Evolutionary conservation across 2,888 invertebrate genomes (phyloP).

Genomic region (Itoplectis maculator): DNA sequence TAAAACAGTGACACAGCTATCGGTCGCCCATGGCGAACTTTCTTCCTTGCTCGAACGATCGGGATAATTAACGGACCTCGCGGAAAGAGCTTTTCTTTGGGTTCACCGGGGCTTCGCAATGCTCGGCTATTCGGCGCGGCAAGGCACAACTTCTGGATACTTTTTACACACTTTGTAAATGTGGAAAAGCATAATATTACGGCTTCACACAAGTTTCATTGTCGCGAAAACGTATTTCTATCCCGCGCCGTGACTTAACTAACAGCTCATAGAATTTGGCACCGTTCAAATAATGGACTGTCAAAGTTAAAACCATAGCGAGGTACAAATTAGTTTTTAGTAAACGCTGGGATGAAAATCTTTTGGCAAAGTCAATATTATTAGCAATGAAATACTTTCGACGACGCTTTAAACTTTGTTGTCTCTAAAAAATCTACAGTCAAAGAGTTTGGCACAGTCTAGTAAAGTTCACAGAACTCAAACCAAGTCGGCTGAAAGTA

Average conservation of each 20-base stretch:
- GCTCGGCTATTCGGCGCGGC: conserved; percentile 24
- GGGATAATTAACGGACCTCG: conserved; percentile 65
- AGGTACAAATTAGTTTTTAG: not conserved
- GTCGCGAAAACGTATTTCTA: not conserved
- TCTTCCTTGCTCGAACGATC: conserved; percentile 63
- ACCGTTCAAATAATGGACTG: not conserved
- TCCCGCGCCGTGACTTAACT: not conserved
- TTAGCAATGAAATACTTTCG: not conserved
- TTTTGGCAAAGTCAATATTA: no score
- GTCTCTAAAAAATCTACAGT: not conserved
- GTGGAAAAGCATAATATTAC: not conserved
- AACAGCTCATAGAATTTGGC: not conserved
- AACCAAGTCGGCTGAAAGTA: not conserved
- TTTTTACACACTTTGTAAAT: conserved; percentile 10
- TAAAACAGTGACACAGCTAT: conserved; percentile 69
- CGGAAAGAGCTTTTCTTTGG: conserved; percentile 60
- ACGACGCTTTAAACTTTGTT: no score
- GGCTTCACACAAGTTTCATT: not conserved
- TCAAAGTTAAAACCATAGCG: not conserved
- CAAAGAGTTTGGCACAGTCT: not conserved
- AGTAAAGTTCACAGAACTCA: not conserved
- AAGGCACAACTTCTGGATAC: not conserved
- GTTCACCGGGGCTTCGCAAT: conserved; percentile 42
- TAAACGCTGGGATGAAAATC: no score
- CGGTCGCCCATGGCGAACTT: conserved; percentile 58